Evolutionary conservation across 2,797 vertebrate species (phyloP).

Genomic region (Botia almorhae): DNA sequence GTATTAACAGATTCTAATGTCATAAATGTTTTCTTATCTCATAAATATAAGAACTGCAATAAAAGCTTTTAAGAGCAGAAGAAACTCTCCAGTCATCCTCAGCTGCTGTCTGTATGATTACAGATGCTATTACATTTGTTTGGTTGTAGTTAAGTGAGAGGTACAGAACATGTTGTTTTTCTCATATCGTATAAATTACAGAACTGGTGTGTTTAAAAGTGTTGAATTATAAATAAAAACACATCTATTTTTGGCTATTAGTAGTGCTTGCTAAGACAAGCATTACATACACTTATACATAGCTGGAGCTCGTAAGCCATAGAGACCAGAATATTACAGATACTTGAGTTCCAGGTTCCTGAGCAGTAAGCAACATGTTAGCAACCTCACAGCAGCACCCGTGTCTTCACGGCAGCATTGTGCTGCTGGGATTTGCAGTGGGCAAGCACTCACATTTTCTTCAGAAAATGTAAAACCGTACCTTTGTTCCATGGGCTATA

Average conservation of each 20-base stretch:
- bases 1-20: constrained; percentile 8
- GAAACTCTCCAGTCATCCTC: not conserved
- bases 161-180: not conserved
- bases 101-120: not conserved
- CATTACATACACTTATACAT: no score
- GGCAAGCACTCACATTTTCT: not conserved
- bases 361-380: not conserved
- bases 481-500: not conserved
- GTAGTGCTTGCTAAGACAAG: not conserved
- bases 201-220: not conserved
- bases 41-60: not conserved
- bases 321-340: no score
- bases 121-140: not conserved
- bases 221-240: not conserved
- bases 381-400: no score
- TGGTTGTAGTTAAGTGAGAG: not conserved
- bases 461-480: not conserved
- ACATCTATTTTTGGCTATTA: not conserved
- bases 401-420: no score
- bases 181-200: not conserved
- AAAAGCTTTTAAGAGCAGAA: constrained; percentile 6
- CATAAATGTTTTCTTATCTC: not conserved
- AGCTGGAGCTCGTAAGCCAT: no score
- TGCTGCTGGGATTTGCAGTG: not conserved
- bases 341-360: not conserved